Evolutionary conservation across 2,113 vertebrate genomes (phyloP), one percentile per base, ranked within the genome.

Genomic region (Neotoma lepida): DNA sequence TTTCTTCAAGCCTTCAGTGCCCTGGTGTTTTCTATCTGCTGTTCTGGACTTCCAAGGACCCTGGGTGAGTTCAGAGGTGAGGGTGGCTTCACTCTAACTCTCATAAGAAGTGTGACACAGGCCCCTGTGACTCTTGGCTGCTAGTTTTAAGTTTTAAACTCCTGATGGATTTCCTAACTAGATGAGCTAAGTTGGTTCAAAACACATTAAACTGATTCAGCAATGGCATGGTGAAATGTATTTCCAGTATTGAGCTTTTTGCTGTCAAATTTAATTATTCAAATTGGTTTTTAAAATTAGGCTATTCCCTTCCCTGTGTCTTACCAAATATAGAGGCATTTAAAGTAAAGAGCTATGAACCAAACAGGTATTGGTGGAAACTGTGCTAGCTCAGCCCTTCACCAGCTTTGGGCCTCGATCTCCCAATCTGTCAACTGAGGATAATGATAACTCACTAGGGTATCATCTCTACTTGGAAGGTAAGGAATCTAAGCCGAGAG

Each of bases 261-360:
- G 96, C 96, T 97, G 96, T 93, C 90, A 96, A 96, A 95, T 96
- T 95, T 93, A 95, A 97, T 97, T 95, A 96, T 89, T 96, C 89
- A 91, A 87, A 96, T 92, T 89, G 70, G 64, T 93, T 93, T 54
- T 8, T 74, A 91, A 96, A 96, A 86, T 61, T 49, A 58, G 68
- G 66, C 73, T 94, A 95, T 66, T 28, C 82, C 18, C 51, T 56
- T 33, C 46, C 22, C 33, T 22, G 13, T 24, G n/a, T 78, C 74
- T 71, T 94, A 89, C 51, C 74, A 66, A 89, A 96, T 91, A 95
- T 93, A 81, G 90, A 87, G 56, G 39, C 86, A 95, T 94, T 85
- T 89, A 68, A 94, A 96, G 84, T 77, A 46, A 91, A 95, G 46
- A 33, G 63, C 82, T 85, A 70, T 20, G 51, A 93, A 87, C 78